Base-by-base conservation (phyloP, 2,113 vertebrate species). In the Setophaga coronata region DNA sequence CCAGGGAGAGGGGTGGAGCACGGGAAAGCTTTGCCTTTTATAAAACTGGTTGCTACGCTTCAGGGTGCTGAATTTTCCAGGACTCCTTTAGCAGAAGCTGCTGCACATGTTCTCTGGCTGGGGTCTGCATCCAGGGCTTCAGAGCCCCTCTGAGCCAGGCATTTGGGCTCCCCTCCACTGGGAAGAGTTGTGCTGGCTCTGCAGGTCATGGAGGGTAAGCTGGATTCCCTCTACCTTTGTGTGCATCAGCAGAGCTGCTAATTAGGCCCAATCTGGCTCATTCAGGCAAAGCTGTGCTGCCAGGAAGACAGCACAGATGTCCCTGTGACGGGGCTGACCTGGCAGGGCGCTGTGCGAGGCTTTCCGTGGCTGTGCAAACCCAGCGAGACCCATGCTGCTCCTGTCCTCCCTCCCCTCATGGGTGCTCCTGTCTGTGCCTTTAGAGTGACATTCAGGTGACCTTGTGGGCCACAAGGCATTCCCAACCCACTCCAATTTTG, bases 141-240 rank as follows among this genome's bases (percentile, higher is more conserved):
- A 17, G 21, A 72, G 57, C 28, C 24, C 36, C 43, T 81, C 65
- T 31, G 33, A 93, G 56, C 56, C 72, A 24, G 47, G 60, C 11
- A 0, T 56, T 51, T 0, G 0, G 15, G 34, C 74, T 93, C 21
- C 17, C 8, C 34, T 85, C 11, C 1, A 13, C 58, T 14, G 5
- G 33, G 34, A 85, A 96, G 93, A 61, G 38, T 91, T 77, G 66
- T 90, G 87, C 91, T 96, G 77, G 94, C 91, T 96, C 95, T 90
- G 89, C 93, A 89, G 96, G 96, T 96, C 95, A 96, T 36, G 67
- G 87, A 95, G 96, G 94, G 94, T 95, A 96, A 96, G 95, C 94
- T 97, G 94, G 96, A 96, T 96, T 97, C 96, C 87, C 94, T 87
- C 74, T 94, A 94, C 96, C 96, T 96, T 76, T 94, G 87, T 95